Percentiles rank a stretch among this genome's conserved stretches.
phyloP scores from a whole-genome alignment of 2,113 vertebrate genomes.

The Hippoglossus stenolepis region DNA sequence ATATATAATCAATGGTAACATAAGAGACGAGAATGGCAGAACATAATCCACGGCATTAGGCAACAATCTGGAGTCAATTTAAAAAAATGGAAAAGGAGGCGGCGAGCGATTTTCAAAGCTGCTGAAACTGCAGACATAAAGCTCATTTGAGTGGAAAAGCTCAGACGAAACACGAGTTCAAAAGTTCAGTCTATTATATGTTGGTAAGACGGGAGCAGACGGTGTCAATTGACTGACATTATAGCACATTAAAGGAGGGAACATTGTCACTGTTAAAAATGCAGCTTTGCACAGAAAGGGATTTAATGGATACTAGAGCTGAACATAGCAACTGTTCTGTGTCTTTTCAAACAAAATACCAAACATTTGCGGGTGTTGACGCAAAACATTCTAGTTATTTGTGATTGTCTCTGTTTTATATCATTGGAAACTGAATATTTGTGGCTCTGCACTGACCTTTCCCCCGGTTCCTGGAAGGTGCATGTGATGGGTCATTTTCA shows the following conservation, averaged over 20 bases:
- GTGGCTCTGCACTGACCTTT: neutral
- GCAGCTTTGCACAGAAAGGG: neutral
- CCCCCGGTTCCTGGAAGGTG: neutral
- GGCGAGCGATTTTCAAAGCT: constrained; percentile 18
- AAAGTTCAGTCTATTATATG: constrained; percentile 27
- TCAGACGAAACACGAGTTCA: constrained; percentile 32
- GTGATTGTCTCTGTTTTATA: constrained; percentile 2
- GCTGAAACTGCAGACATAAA: constrained; percentile 16
- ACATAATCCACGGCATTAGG: constrained; percentile 4
- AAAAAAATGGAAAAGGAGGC: constrained; percentile 3
- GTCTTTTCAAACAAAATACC: neutral
- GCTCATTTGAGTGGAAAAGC: constrained; percentile 16
- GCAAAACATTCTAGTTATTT: neutral
- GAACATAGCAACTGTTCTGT: neutral
- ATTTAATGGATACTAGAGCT: neutral
- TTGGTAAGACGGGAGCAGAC: neutral
- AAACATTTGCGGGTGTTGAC: neutral
- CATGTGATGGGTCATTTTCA: neutral
- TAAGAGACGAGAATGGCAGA: constrained; percentile 14
- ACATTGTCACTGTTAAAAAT: neutral
- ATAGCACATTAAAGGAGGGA: neutral
- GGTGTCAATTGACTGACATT: constrained; percentile 7
- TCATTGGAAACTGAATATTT: neutral
- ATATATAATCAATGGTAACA: constrained; percentile 15
- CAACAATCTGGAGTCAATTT: constrained; percentile 18